Evolutionary conservation across 1,140 invertebrate genomes (phyloP).

Genomic region (Listronotus bonariensis): DNA sequence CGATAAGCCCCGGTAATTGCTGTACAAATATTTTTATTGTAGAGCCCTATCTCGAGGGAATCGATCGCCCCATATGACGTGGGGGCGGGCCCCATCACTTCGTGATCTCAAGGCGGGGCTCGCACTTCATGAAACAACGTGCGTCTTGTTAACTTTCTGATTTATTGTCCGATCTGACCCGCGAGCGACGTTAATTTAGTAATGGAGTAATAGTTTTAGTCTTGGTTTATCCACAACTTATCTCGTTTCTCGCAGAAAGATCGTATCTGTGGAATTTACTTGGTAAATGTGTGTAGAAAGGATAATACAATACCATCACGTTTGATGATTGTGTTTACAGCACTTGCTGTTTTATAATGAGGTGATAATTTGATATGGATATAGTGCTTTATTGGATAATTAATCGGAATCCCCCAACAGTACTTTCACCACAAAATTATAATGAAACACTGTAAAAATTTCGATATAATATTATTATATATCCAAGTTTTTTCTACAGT

Average conservation of each 20-base stretch:
- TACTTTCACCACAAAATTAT: too few species aligned
- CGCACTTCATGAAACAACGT: slow-evolving; percentile 52
- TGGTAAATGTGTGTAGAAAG: slow-evolving; percentile 31
- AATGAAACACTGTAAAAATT: too few species aligned
- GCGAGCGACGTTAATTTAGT: slow-evolving; percentile 38
- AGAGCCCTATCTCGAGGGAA: slow-evolving; percentile 32
- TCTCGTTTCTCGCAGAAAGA: slow-evolving; percentile 22
- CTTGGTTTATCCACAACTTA: slow-evolving; percentile 21
- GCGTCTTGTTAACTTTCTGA: slow-evolving; percentile 55
- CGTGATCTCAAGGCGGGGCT: slow-evolving; percentile 49
- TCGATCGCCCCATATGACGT: slow-evolving; percentile 50
- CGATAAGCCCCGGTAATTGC: slow-evolving; percentile 44
- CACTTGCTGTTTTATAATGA: too few species aligned
- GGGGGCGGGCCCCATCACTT: slow-evolving; percentile 42
- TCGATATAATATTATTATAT: too few species aligned
- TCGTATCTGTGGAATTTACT: slow-evolving; percentile 30
- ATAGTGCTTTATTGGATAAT: too few species aligned
- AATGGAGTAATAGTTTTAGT: slow-evolving; percentile 37
- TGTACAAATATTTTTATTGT: slow-evolving; percentile 52
- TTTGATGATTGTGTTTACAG: slow-evolving; percentile 17
- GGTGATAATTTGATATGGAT: too few species aligned
- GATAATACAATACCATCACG: slow-evolving; percentile 26
- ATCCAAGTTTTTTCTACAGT: too few species aligned
- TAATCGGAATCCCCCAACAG: too few species aligned
- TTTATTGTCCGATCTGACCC: slow-evolving; percentile 47